Evolutionary conservation across 2,113 vertebrate species (phyloP).

Genomic region (Hemichromis elongatus): DNA sequence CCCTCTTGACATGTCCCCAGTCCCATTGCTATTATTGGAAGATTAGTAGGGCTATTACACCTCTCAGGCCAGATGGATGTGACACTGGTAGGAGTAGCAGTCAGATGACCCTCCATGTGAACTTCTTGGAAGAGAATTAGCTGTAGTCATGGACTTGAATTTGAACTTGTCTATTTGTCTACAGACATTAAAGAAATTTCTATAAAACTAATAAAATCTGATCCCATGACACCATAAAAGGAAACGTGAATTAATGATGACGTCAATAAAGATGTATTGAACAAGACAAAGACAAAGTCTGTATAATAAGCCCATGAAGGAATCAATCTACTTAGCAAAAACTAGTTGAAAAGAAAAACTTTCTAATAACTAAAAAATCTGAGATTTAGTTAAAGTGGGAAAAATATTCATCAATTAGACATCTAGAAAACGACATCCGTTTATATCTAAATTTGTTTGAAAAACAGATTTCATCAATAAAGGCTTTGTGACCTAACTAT

Average conservation of each 20-base stretch:
- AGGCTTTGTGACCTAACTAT: neutral
- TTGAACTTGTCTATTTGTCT: neutral
- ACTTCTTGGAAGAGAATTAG: constrained; percentile 24
- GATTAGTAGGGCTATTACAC: constrained; percentile 73
- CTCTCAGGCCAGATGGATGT: constrained; percentile 57
- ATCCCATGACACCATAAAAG: neutral
- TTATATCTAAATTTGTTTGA: neutral
- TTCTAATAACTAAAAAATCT: neutral
- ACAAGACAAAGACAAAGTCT: neutral
- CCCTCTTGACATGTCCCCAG: constrained; percentile 63
- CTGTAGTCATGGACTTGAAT: neutral
- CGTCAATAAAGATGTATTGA: neutral
- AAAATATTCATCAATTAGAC: neutral
- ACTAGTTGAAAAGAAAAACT: neutral
- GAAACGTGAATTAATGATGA: neutral
- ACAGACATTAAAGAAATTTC: neutral
- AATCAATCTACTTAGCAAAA: neutral
- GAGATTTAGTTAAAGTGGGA: neutral
- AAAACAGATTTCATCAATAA: neutral
- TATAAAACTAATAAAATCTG: neutral
- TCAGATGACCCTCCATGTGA: neutral
- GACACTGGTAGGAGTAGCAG: constrained; percentile 31
- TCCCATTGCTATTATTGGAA: constrained; percentile 70
- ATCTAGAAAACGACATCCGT: neutral
- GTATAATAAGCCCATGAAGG: neutral